Conservation (phyloP, 2,113 vertebrate genomes). For the Corythoichthys intestinalis region DNA sequence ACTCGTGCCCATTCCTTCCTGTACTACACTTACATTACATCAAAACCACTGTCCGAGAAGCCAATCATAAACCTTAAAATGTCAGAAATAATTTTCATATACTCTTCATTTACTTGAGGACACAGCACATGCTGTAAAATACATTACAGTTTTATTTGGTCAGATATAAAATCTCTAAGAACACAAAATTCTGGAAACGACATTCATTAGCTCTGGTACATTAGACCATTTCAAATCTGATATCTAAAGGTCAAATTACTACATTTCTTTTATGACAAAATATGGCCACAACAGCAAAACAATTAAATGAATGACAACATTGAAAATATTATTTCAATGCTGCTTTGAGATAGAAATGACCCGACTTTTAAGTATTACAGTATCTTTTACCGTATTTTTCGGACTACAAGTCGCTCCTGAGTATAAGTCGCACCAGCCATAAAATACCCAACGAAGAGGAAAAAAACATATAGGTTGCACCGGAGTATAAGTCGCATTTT, state of each 20-base stretch:
- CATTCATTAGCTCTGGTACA: neutral
- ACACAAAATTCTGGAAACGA: neutral
- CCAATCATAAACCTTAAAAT: slow-evolving; percentile 4
- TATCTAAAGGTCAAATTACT: neutral
- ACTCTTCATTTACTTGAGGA: neutral
- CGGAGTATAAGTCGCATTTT: too few species aligned
- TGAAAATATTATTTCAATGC: neutral
- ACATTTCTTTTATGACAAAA: neutral
- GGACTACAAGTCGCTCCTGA: too few species aligned
- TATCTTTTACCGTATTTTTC: too few species aligned
- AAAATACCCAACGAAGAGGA: too few species aligned
- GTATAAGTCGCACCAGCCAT: too few species aligned
- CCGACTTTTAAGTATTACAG: neutral
- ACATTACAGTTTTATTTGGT: neutral
- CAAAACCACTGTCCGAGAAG: slow-evolving; percentile 35
- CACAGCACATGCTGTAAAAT: neutral
- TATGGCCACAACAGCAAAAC: neutral
- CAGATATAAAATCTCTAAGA: neutral
- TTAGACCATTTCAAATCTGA: neutral
- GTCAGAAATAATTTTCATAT: neutral
- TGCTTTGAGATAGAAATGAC: neutral
- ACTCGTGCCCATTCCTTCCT: slow-evolving; percentile 10
- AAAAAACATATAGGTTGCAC: too few species aligned
- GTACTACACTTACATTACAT: slow-evolving; percentile 13
- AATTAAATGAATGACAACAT: neutral